Conservation (phyloP, 2,888 invertebrate genomes). For the Archaeoteleia sp. region DNA sequence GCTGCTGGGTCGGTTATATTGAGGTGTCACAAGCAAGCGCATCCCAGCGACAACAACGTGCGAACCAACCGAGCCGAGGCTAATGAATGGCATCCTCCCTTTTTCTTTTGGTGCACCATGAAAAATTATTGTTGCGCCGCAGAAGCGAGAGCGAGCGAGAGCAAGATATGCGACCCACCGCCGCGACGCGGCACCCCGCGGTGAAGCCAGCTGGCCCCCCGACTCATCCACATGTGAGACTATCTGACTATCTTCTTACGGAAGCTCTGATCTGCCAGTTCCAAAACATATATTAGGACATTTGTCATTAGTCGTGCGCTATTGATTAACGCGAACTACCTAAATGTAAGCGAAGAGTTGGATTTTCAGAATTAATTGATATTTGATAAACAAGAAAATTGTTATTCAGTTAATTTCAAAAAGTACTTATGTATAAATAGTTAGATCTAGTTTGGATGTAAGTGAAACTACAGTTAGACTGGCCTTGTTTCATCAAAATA, state of each 20-base stretch:
- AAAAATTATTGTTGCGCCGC: conserved; percentile 72
- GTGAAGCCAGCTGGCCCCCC: conserved; percentile 68
- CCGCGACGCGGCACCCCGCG: conserved; percentile 58
- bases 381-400: no score
- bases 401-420: no score
- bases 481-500: no score
- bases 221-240: conserved; percentile 20
- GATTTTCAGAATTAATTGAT: no score
- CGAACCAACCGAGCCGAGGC: conserved; percentile 73
- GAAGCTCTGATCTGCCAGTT: conserved; percentile 41
- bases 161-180: conserved; percentile 48
- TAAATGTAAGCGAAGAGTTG: no score
- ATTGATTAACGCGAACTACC: no score
- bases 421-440: no score
- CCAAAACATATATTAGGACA: conserved; percentile 36
- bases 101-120: conserved; percentile 68
- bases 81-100: conserved; percentile 73
- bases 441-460: no score
- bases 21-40: conserved; percentile 71
- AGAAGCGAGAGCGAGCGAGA: conserved; percentile 44
- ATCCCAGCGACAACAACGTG: conserved; percentile 68
- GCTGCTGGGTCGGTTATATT: no score
- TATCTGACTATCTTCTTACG: conserved; percentile 48
- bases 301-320: conserved; percentile 46
- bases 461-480: no score